Evolutionary conservation across 1,140 invertebrate species (phyloP).

Genomic region (Drosophila bifasciata): DNA sequence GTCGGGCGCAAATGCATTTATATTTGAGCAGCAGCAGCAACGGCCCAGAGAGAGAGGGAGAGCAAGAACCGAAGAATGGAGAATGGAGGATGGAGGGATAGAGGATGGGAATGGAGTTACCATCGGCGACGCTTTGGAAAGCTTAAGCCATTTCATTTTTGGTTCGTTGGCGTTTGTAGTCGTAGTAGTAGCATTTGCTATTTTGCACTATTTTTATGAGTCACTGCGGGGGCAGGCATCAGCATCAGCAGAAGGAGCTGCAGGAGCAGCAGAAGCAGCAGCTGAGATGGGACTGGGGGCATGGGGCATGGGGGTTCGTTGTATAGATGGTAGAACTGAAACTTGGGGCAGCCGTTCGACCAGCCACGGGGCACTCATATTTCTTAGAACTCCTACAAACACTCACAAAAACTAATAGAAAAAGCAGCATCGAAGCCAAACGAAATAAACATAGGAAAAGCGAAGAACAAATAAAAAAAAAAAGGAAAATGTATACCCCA

Average conservation of each 20-base stretch:
- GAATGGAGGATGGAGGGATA: neutral
- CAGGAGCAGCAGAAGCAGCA: no score
- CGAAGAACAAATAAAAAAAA: constrained; percentile 35
- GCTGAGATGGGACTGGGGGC: neutral
- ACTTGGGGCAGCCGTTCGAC: constrained; percentile 24
- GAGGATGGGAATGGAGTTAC: constrained; percentile 27
- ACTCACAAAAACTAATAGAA: constrained; percentile 75
- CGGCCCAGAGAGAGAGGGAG: constrained; percentile 5
- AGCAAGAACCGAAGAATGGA: neutral
- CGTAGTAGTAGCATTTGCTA: constrained; percentile 55
- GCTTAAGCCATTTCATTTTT: constrained; percentile 81
- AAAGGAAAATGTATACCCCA: constrained; percentile 1
- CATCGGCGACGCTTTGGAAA: constrained; percentile 69
- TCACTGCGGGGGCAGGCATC: constrained; percentile 37
- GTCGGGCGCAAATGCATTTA: constrained; percentile 79
- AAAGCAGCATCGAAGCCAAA: constrained; percentile 46
- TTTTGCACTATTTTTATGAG: constrained; percentile 70
- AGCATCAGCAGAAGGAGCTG: no score
- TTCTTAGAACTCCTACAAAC: constrained; percentile 70
- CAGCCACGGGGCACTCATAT: constrained; percentile 72
- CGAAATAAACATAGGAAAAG: constrained; percentile 49
- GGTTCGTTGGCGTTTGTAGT: constrained; percentile 69
- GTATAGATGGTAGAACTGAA: constrained; percentile 9
- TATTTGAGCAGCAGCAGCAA: constrained; percentile 71
- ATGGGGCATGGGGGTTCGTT: constrained; percentile 5